Evolutionary conservation across 2,797 vertebrate species (phyloP).

Genomic region (Pseudochirops corinnae): DNA sequence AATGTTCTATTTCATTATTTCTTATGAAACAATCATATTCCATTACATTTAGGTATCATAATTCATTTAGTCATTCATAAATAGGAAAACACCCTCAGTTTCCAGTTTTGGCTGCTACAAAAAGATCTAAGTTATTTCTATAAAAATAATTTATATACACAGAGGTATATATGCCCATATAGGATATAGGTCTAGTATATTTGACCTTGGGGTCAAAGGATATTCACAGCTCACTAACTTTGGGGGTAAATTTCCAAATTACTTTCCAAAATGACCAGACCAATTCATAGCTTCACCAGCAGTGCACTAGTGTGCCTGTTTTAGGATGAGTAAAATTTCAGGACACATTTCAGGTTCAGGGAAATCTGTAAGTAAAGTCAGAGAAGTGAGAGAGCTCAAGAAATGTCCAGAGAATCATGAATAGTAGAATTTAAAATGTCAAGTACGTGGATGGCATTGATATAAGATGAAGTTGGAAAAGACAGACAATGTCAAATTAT

Average conservation of each 20-base stretch:
- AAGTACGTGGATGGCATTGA: not conserved
- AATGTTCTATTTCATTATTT: not conserved
- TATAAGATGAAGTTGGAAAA: not conserved
- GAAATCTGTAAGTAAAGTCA: not conserved
- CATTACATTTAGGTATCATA: not conserved
- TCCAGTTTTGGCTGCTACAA: not conserved
- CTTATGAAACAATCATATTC: not conserved
- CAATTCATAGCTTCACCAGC: not conserved
- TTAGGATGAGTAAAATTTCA: not conserved
- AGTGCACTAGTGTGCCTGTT: not conserved
- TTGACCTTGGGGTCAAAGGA: not conserved
- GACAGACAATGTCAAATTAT: not conserved
- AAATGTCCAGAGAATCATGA: not conserved
- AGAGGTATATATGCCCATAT: too few relatives aligned
- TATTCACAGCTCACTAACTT: not conserved
- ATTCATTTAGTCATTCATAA: not conserved
- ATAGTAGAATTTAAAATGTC: not conserved
- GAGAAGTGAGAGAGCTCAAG: not conserved
- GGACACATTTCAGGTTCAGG: not conserved
- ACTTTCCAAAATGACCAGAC: not conserved
- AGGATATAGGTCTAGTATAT: not conserved
- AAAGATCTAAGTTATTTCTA: not conserved
- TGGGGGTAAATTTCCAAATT: not conserved
- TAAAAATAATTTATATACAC: not conserved
- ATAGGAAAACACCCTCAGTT: not conserved